Conservation (phyloP, 2,888 invertebrate genomes). For the Aphrophora alni region DNA sequence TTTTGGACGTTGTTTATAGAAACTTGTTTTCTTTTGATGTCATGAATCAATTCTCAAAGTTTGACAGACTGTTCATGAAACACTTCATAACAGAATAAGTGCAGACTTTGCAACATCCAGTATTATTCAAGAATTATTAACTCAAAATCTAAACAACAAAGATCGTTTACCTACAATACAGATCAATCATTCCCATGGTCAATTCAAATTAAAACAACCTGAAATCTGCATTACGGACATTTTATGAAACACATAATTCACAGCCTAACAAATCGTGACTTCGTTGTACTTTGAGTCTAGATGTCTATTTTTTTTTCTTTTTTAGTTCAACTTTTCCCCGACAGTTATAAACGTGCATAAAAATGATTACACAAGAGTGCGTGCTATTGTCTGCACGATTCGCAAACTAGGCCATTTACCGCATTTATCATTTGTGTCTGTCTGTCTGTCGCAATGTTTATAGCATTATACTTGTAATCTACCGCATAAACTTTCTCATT, state of each 20-base stretch:
- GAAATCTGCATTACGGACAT: neutral
- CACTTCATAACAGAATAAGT: no score
- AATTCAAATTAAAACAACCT: neutral
- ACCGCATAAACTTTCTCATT: no score
- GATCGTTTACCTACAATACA: no score
- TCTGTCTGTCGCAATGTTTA: neutral
- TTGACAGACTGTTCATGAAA: no score
- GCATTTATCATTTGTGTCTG: constrained; percentile 7
- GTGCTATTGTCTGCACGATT: constrained; percentile 6
- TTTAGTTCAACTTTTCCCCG: neutral
- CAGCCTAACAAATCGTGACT: neutral
- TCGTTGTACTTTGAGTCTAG: neutral
- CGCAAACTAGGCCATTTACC: constrained; percentile 9
- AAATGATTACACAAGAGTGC: neutral
- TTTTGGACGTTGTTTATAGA: no score
- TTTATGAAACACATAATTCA: neutral
- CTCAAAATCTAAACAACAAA: no score
- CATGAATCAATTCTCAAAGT: no score
- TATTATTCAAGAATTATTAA: no score
- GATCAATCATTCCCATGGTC: neutral
- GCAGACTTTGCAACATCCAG: no score
- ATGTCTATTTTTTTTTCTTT: neutral
- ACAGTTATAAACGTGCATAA: neutral
- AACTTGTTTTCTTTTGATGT: no score
- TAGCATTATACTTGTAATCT: neutral